These are phyloP conservation scores for Hemibagrus wyckioides DNA, from an alignment of 2,113 vertebrate genomes.

Conservation along the genomic window DNA sequence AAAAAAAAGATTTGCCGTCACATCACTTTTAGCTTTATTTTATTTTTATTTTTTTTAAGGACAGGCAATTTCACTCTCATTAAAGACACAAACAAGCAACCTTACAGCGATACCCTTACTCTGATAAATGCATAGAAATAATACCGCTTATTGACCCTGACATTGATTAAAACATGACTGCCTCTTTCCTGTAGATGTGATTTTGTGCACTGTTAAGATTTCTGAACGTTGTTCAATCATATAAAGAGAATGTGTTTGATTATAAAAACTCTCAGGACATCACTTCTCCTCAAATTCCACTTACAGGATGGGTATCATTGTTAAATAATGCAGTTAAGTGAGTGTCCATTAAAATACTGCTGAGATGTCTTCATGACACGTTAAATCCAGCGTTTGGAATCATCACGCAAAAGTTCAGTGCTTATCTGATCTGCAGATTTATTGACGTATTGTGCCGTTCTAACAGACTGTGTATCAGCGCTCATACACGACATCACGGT, in stretches of 20 bases:
- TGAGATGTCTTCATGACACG: not conserved
- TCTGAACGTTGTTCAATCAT: no score
- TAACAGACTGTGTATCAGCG: not conserved
- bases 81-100: not conserved
- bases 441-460: not conserved
- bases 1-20: no score
- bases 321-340: no score
- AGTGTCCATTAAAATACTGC: not conserved
- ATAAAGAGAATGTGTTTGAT: not conserved
- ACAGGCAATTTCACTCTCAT: no score
- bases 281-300: not conserved
- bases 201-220: no score
- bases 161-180: no score
- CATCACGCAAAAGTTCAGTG: not conserved
- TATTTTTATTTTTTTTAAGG: no score
- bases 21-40: no score
- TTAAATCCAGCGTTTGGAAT: not conserved
- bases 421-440: constrained; percentile 15
- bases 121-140: no score
- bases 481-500: constrained; percentile 2
- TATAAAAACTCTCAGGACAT: constrained; percentile 23
- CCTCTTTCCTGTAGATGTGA: no score
- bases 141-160: no score
- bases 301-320: not conserved
- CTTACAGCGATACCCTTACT: no score